phyloP scores from a whole-genome alignment of 2,888 invertebrate species.

The Antheraea yamamai region DNA sequence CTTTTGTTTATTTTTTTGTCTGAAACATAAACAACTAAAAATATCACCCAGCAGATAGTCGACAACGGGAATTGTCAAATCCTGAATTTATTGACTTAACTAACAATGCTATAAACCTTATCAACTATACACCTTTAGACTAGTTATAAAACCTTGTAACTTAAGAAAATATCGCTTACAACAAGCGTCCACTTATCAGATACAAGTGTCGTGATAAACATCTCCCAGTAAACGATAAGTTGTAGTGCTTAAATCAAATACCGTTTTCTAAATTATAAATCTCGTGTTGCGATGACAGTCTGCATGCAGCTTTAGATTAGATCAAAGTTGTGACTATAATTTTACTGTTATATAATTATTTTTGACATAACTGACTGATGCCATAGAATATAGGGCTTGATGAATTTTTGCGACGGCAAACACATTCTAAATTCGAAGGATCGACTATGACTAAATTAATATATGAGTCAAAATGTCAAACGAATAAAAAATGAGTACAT shows the following conservation, averaged over 20 bases:
- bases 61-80: neutral
- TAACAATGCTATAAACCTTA: too few species aligned
- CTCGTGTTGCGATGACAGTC: neutral
- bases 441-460: neutral
- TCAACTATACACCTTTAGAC: neutral
- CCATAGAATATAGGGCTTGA: neutral
- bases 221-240: neutral
- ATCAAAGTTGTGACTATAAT: neutral
- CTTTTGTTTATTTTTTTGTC: too few species aligned
- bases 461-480: neutral
- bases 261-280: neutral
- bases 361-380: neutral
- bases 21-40: neutral
- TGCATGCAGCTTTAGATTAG: neutral
- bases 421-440: neutral
- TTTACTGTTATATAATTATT: neutral
- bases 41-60: neutral
- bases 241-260: neutral
- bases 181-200: neutral
- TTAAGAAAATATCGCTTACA: neutral
- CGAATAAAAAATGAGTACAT: neutral
- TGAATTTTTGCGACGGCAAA: neutral
- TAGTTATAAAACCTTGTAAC: neutral
- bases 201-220: slow-evolving; percentile 2
- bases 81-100: too few species aligned